Base-by-base conservation (phyloP, 2,113 vertebrate genomes). In the Menura novaehollandiae region DNA sequence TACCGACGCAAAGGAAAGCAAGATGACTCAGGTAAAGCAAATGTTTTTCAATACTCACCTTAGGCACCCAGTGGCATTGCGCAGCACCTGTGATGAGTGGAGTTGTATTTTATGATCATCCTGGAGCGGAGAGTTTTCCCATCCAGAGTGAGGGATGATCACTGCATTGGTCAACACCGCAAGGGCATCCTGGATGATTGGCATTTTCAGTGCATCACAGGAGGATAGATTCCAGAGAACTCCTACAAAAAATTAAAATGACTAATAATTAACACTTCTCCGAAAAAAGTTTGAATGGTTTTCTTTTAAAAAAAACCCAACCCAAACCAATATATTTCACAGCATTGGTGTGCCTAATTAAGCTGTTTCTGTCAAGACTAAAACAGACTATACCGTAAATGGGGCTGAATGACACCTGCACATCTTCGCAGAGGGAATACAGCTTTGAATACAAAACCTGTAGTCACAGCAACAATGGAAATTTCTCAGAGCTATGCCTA, bases 191-290 rank as follows among this genome's bases (percentile, higher is more conserved):
- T 99, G 99, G 98, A 99, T 99, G 96, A 99, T 99, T 88, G 99
- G 99, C 99, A 99, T 99, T 98, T 99, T 99, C 96, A 99, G 98
- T 87, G 99, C 99, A 85, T 99, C 99, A 32, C 99, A 99, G 20
- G 99, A 99, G 0, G 99, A 99, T 10, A 99, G 98, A 96, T 99
- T 99, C 99, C 99, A 99, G 59, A 99, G 98, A 91, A 99, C 99
- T 92, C 99, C 99, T 99, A 95, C 14, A 89, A 95, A 91, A 52
- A 71, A 24, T 8, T 5, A 12, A 95, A 88, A 91, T 44, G 20
- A 44, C 33, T 74, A 49, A 80, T 23, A 84, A 91, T 62, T 63
- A 95, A 47, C 13, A 64, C 3, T 58, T 69, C 43, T 79, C 26
- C 11, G 24, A 68, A 46, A 47, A 28, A 4, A 80, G 30, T 14